Conservation (phyloP, 2,113 vertebrate species). For the Nesoenas mayeri region DNA sequence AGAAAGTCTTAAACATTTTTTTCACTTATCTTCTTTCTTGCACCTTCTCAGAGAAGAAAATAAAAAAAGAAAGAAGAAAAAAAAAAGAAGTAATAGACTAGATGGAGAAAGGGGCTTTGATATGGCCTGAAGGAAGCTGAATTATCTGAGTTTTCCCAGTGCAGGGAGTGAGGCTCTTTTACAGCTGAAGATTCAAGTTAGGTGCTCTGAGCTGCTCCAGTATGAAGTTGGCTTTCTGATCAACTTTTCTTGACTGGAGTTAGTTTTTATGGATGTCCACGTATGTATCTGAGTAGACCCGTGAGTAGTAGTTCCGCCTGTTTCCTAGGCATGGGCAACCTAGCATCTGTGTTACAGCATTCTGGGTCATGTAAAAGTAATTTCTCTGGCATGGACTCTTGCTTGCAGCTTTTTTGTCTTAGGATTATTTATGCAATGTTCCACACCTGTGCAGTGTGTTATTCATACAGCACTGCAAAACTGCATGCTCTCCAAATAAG, state of each 20-base stretch:
- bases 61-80: too few species aligned
- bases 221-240: not conserved
- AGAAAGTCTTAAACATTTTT: not conserved
- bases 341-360: not conserved
- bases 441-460: not conserved
- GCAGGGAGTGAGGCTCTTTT: not conserved
- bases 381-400: not conserved
- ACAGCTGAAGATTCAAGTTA: not conserved
- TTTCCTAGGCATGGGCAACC: not conserved
- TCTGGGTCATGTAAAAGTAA: not conserved
- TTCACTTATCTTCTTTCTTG: not conserved
- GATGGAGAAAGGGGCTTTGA: not conserved
- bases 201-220: not conserved
- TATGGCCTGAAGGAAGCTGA: not conserved
- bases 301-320: not conserved
- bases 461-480: not conserved
- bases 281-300: rapidly evolving
- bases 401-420: not conserved
- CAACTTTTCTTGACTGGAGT: not conserved
- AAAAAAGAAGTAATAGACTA: not conserved
- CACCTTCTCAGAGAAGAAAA: not conserved
- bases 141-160: not conserved
- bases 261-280: not conserved
- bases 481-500: not conserved
- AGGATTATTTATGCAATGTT: not conserved